Evolutionary conservation across 2,888 invertebrate genomes (phyloP).

Genomic region (Amblyjoppa fuscipennis): DNA sequence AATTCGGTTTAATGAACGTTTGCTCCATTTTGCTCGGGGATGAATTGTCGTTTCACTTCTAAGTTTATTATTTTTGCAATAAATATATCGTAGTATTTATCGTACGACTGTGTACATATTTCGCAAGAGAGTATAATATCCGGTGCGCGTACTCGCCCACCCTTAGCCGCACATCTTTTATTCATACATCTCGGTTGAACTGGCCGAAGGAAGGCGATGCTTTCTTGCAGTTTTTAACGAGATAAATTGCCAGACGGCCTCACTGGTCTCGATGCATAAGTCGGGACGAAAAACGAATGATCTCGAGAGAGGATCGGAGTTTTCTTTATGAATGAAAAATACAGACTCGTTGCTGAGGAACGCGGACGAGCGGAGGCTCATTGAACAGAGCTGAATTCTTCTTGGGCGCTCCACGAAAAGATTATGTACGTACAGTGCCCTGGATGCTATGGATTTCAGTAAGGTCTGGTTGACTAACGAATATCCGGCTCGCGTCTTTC

Average conservation of each 20-base stretch:
- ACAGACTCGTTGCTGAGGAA: constrained; percentile 23
- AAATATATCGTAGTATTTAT: background rate
- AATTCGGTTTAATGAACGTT: constrained; percentile 51
- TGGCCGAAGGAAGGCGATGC: constrained; percentile 24
- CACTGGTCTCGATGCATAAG: constrained; percentile 11
- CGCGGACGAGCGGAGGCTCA: constrained; percentile 28
- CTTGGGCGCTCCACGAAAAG: constrained; percentile 42
- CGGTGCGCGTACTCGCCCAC: constrained; percentile 1
- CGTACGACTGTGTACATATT: background rate
- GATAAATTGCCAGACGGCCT: constrained; percentile 56
- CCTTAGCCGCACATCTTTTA: constrained; percentile 58
- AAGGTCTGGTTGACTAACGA: constrained; percentile 48
- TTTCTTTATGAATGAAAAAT: constrained; percentile 53
- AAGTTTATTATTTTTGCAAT: constrained; percentile 24
- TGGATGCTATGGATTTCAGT: background rate
- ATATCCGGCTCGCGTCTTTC: constrained; percentile 58
- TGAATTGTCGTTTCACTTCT: constrained; percentile 14
- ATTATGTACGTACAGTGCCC: constrained; percentile 22
- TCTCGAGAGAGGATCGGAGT: constrained; percentile 27
- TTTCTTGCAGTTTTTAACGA: constrained; percentile 59
- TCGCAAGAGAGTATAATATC: constrained; percentile 16
- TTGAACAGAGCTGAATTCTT: constrained; percentile 40
- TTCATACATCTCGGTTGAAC: constrained; percentile 61
- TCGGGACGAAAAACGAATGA: constrained; percentile 37
- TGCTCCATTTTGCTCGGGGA: constrained; percentile 5